Evolutionary conservation across 2,113 vertebrate species (phyloP).

Genomic region (Danionella cerebrum): DNA sequence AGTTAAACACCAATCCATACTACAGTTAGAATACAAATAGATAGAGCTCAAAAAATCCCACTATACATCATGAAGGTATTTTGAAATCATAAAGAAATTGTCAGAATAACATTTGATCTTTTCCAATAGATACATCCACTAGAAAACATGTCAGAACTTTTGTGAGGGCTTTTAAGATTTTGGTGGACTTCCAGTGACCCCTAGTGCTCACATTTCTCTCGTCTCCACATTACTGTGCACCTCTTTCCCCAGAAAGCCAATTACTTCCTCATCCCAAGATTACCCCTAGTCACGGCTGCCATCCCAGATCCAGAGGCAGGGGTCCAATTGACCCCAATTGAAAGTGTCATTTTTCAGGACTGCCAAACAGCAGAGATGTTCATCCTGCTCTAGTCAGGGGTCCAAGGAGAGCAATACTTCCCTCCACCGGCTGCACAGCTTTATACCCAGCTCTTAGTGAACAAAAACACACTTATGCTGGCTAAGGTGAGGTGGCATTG

Average conservation of each 20-base stretch:
- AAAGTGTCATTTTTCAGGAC: constrained; percentile 64
- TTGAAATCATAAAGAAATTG: too few species aligned
- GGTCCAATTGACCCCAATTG: constrained; percentile 70
- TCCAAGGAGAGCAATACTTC: constrained; percentile 25
- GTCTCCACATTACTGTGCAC: constrained; percentile 13
- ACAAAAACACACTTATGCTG: not conserved
- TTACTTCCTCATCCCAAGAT: constrained; percentile 56
- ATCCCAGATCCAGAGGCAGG: constrained; percentile 59
- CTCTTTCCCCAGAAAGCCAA: constrained; percentile 49
- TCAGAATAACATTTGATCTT: too few species aligned
- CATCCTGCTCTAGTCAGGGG: constrained; percentile 36
- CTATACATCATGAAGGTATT: too few species aligned
- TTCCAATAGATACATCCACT: too few species aligned
- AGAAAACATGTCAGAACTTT: not conserved
- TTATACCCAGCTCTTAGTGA: constrained; percentile 34
- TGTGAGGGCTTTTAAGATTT: not conserved
- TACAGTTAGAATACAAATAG: too few species aligned
- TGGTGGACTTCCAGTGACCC: constrained; percentile 63
- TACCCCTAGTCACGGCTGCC: constrained; percentile 54
- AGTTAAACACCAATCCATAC: too few species aligned
- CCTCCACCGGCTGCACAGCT: constrained; percentile 39
- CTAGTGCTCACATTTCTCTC: constrained; percentile 57
- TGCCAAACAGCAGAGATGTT: constrained; percentile 50
- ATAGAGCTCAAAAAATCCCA: too few species aligned
- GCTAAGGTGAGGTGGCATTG: constrained; percentile 31